Conservation (phyloP, 2,797 vertebrate species). For the Microctenopoma stevenorrisi region DNA sequence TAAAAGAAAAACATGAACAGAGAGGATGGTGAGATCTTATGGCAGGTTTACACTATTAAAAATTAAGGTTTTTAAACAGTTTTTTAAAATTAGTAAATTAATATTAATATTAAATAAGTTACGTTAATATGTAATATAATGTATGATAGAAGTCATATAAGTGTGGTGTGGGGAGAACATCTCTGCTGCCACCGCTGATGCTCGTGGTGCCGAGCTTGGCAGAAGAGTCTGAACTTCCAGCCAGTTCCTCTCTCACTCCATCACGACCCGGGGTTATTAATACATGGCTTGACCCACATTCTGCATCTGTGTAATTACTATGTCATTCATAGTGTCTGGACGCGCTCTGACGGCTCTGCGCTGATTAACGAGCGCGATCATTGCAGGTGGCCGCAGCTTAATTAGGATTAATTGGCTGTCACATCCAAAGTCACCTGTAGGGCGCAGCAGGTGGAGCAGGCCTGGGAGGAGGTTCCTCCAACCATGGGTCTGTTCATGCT, state of each 20-base stretch:
- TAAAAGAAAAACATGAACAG: no score
- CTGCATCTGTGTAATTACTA: constrained; percentile 57
- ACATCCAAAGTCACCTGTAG: constrained; percentile 70
- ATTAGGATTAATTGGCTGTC: constrained; percentile 70
- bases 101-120: no score
- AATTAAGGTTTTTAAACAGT: no score
- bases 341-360: constrained; percentile 38
- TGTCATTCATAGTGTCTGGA: constrained; percentile 49
- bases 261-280: constrained; percentile 42
- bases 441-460: constrained; percentile 48
- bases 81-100: no score
- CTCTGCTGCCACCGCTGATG: neutral
- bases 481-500: neutral
- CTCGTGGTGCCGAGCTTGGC: neutral
- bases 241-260: neutral
- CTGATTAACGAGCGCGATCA: constrained; percentile 63
- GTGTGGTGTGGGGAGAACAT: neutral
- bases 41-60: no score
- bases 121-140: neutral
- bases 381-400: constrained; percentile 49
- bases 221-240: constrained; percentile 10
- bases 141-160: neutral
- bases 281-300: constrained; percentile 34
- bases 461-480: neutral
- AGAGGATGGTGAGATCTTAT: no score